Evolutionary conservation across 2,888 invertebrate species (phyloP).

Genomic region (Antheraea yamamai): DNA sequence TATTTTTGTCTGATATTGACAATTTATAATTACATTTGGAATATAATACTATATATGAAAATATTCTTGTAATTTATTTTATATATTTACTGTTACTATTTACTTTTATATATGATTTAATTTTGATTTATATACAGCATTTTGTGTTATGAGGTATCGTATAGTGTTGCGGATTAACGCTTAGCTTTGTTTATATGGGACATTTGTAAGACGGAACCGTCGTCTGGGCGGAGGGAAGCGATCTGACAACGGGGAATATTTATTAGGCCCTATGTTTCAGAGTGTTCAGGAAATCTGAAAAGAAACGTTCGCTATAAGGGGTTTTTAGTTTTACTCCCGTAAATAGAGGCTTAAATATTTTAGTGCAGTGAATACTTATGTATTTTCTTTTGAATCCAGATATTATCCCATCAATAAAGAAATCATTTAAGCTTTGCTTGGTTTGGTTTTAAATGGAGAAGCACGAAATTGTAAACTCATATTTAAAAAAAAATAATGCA

Average conservation of each 20-base stretch:
- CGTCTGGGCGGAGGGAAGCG: slow-evolving; percentile 34
- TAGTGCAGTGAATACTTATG: not conserved
- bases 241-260: slow-evolving; percentile 57
- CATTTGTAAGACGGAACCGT: slow-evolving; percentile 9
- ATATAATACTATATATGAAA: too few species aligned
- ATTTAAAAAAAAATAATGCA: too few species aligned
- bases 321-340: slow-evolving; percentile 37
- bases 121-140: not conserved
- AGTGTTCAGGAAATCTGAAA: slow-evolving; percentile 42
- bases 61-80: too few species aligned
- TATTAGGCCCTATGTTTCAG: slow-evolving; percentile 55
- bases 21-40: too few species aligned
- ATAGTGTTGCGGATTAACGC: not conserved
- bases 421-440: too few species aligned
- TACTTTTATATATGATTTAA: not conserved
- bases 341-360: slow-evolving; percentile 22
- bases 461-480: too few species aligned
- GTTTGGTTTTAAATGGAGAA: too few species aligned
- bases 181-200: not conserved
- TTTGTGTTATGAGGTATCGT: not conserved
- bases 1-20: too few species aligned
- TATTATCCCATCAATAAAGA: not conserved
- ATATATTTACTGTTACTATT: too few species aligned
- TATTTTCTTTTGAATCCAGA: not conserved
- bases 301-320: slow-evolving; percentile 35